Conservation (phyloP, 1,140 invertebrate genomes). For the Geopemphigus sp. region DNA sequence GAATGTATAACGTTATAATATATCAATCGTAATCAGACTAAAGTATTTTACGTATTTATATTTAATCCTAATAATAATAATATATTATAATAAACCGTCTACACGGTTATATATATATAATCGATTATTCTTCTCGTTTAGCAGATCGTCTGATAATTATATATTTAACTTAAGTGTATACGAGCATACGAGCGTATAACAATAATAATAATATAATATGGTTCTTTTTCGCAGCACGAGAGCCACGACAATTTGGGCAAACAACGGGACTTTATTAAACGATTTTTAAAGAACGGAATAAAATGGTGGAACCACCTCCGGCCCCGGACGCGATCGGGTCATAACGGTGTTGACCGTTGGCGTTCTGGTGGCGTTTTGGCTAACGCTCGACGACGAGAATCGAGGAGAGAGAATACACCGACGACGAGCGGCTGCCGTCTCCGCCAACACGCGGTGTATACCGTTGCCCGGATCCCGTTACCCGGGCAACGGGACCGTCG, state of each 20-base stretch:
- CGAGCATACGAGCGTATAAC: too few relatives aligned
- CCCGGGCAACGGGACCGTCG: constrained; percentile 42
- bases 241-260: not conserved
- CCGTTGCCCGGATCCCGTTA: constrained; percentile 48
- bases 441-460: constrained; percentile 33
- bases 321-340: constrained; percentile 18
- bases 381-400: not conserved
- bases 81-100: too few relatives aligned
- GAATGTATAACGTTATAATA: too few relatives aligned
- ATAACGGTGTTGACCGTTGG: constrained; percentile 49
- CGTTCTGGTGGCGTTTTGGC: constrained; percentile 28
- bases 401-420: constrained; percentile 11
- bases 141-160: too few relatives aligned
- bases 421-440: not conserved
- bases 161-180: too few relatives aligned
- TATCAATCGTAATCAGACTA: too few relatives aligned
- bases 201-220: too few relatives aligned
- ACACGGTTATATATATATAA: too few relatives aligned
- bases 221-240: too few relatives aligned
- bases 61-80: too few relatives aligned
- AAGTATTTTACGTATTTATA: too few relatives aligned
- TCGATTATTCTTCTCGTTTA: too few relatives aligned
- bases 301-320: constrained; percentile 10
- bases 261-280: constrained; percentile 20
- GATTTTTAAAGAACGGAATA: constrained; percentile 8